Evolutionary conservation across 2,888 invertebrate species (phyloP), one percentile per base, ranked within the genome.

Genomic region (Phyto melanocephala): DNA sequence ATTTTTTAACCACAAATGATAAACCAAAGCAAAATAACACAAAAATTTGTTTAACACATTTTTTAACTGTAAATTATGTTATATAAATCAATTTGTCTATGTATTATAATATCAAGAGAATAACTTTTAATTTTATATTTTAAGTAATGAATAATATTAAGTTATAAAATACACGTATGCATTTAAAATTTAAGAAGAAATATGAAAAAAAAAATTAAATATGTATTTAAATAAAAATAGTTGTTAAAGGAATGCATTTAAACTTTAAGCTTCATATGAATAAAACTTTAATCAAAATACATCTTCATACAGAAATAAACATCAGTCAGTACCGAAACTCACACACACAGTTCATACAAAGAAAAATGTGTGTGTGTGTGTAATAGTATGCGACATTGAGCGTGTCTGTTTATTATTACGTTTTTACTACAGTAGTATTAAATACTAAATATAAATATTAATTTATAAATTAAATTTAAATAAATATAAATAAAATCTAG

Each of bases 251-350:
- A 67, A 75, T 71, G 56, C 68, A 77, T 67, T 76, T 71, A 60
- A 58, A 67, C 71, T 60, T 37, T 76, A 76, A 77, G 81, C 71
- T 81, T 77, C 76, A 62, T 45, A 88, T 85, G 85, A 84, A 86
- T 76, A 58, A 35, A 42, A 68, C 71, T 63, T 65, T 71, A 71
- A 77, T 50, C 62, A 60, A 56, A 35, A n/a, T n/a, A n/a, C n/a
- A n/a, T n/a, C n/a, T n/a, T 28, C 17, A 52, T n/a, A 71, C 24
- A 50, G 47, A 71, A 47, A 20, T 70, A 42, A 28, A 71, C 60
- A 28, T 40, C 35, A 42, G 54, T 22, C 17, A 15, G 58, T 24
- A 56, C 7, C n/a, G n/a, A 22, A 7, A 62, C 37, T 62, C 15
- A 75, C 54, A 62, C 56, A 37, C 40, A 6, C 1, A 13, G 33